phyloP scores from a whole-genome alignment of 2,888 invertebrate genomes.

The Argyresthia albistria region DNA sequence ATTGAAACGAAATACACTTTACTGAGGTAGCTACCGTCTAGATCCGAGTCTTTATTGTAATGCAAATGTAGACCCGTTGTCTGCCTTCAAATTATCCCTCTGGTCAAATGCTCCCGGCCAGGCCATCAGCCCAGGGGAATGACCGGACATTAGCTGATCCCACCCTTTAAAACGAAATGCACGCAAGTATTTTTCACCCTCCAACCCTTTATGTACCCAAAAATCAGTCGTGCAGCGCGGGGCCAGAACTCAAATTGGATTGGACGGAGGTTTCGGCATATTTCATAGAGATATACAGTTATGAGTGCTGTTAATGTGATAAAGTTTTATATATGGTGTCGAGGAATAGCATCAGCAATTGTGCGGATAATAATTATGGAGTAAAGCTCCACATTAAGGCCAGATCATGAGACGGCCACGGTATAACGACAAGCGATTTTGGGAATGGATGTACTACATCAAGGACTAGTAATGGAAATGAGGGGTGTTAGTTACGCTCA shows the following conservation, averaged over 20 bases:
- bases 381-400: slow-evolving; percentile 35
- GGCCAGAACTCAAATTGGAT: background rate
- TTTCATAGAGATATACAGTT: slow-evolving; percentile 61
- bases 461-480: background rate
- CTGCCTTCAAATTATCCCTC: slow-evolving; percentile 69
- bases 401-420: slow-evolving; percentile 21
- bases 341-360: slow-evolving; percentile 48
- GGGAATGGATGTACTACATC: slow-evolving; percentile 28
- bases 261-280: slow-evolving; percentile 36
- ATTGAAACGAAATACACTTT: slow-evolving; percentile 45
- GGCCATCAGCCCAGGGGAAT: slow-evolving; percentile 27
- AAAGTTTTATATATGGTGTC: slow-evolving; percentile 35
- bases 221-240: background rate
- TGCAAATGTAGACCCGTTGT: slow-evolving; percentile 61
- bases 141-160: slow-evolving; percentile 58
- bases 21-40: slow-evolving; percentile 18
- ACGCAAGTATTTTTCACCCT: slow-evolving; percentile 18
- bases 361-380: slow-evolving; percentile 59
- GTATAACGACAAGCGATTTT: slow-evolving; percentile 52
- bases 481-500: background rate
- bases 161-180: slow-evolving; percentile 57
- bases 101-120: slow-evolving; percentile 48
- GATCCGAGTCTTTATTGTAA: slow-evolving; percentile 61
- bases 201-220: slow-evolving; percentile 8
- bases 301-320: slow-evolving; percentile 60